Evolutionary conservation across 2,888 invertebrate species (phyloP), one percentile per base, ranked within the genome.

Genomic region (Lasioglossum morio): DNA sequence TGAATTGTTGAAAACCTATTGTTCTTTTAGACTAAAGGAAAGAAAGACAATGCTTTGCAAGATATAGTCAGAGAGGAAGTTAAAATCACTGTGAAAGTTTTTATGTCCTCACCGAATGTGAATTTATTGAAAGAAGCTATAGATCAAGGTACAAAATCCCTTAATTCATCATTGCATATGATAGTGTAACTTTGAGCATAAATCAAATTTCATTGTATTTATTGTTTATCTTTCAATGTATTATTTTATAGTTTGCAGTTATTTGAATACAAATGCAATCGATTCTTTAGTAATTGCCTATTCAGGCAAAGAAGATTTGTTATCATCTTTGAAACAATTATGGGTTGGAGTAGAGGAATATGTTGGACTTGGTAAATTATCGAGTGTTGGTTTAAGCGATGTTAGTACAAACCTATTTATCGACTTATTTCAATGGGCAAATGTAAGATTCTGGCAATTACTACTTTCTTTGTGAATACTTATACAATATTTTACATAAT

Each of bases 51-150:
- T 19, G 91, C 86, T 77, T 82, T 93, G 19, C 92, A 93, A 79
- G 97, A 97, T 90, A 97, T 97, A 87, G 97, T 97, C 88, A 96
- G 98, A 70, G 96, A 97, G 91, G 97, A 98, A 91, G 96, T 98
- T 57, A 98, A 98, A 95, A 97, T 98, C 90, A 98, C 98, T 63
- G 97, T 98, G 1, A 99, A 99, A 95, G 96, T 99, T 90, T 98
- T 98, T 94, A 96, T 98, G 23, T 98, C 97, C 88, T 96, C 96
- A 91, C 96, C 97, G 81, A 96, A 97, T 87, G 96, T 96, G 66
- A 95, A 96, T 0, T 96, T 96, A 53, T 95, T 98, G 77, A 96
- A 95, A 14, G 97, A 98, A 91, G 98, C 98, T 40, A 95, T 98
- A 85, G 96, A 97, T 81, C 97, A 97, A 95, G 97, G 98, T 98